These are phyloP conservation scores for Pedionomus torquatus DNA, from an alignment of 2,113 vertebrate genomes.

Conservation along the genomic window DNA sequence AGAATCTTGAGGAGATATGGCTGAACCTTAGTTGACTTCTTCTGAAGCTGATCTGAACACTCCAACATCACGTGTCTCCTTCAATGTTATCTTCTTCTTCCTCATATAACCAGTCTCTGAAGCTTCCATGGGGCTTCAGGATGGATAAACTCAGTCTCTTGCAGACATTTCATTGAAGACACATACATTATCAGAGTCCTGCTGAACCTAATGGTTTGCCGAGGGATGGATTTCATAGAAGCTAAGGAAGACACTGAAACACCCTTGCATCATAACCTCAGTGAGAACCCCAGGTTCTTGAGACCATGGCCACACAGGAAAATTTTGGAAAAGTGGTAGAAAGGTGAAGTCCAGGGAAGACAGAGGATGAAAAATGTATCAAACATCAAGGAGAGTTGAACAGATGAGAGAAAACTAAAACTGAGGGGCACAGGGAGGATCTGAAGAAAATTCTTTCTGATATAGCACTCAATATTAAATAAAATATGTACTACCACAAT, in stretches of 20 bases:
- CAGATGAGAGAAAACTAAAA: not conserved
- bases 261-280: not conserved
- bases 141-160: not conserved
- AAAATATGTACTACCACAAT: constrained; percentile 44
- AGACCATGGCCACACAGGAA: not conserved
- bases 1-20: not conserved
- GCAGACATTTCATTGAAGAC: not conserved
- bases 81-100: not conserved
- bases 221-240: not conserved
- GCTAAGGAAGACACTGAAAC: not conserved
- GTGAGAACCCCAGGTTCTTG: not conserved
- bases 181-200: not conserved
- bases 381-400: not conserved
- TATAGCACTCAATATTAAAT: constrained; percentile 34
- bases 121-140: not conserved
- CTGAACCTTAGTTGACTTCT: not conserved
- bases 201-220: not conserved
- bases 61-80: accelerated
- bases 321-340: not conserved
- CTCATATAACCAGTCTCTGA: not conserved
- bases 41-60: not conserved
- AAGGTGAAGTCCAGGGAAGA: not conserved
- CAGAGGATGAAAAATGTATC: constrained; percentile 39
- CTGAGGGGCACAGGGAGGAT: constrained; percentile 12
- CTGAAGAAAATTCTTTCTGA: constrained; percentile 55